Evolutionary conservation across 2,797 vertebrate genomes (phyloP), one percentile per base, ranked within the genome.

Genomic region (Darevskia nairensis): DNA sequence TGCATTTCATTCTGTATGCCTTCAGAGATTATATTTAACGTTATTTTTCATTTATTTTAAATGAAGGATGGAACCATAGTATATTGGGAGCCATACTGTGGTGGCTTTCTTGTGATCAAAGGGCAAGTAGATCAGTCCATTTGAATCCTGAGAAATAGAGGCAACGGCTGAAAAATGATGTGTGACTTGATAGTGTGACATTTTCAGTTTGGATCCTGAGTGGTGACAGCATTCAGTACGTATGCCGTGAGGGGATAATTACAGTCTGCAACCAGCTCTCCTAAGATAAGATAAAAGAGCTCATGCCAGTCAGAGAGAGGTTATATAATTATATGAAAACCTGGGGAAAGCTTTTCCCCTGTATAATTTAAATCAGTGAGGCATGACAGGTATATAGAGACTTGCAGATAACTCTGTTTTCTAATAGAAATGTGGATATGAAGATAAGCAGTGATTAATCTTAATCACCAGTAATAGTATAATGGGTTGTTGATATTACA

Each of bases 291-390:
- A 86, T 50, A 76, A 90, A 89, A 90, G 83, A 80, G 0, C 29
- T 25, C 64, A 23, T 87, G 32, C 46, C 19, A 46, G 66, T 90
- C 44, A 89, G 88, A 82, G 61, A 78, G 85, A 86, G 84, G 84
- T 89, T 89, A 82, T 82, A 86, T 89, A 89, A 89, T 89, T 89
- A 89, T 17, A 82, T 61, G 17, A 82, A 90, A 91, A 83, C 89
- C 1, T 11, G 59, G 80, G 78, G 25, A 89, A 86, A 90, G 2
- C 9, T 61, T 78, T 86, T 41, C 79, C 1, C 76, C 59, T 79
- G 27, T 86, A 84, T 80, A 66, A 90, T 88, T 92, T 85, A 81
- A 29, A 91, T 86, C 69, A 87, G 41, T 44, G 25, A 92, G 29
- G 55, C 44, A 79, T 88, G 80, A 88, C 83, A 91, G 80, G 72